A percentile compares a stretch with the other conserved stretches of the same genome.
Evolutionary conservation across 2,888 invertebrate species (phyloP).

Genomic region (Epinotia demarniana): DNA sequence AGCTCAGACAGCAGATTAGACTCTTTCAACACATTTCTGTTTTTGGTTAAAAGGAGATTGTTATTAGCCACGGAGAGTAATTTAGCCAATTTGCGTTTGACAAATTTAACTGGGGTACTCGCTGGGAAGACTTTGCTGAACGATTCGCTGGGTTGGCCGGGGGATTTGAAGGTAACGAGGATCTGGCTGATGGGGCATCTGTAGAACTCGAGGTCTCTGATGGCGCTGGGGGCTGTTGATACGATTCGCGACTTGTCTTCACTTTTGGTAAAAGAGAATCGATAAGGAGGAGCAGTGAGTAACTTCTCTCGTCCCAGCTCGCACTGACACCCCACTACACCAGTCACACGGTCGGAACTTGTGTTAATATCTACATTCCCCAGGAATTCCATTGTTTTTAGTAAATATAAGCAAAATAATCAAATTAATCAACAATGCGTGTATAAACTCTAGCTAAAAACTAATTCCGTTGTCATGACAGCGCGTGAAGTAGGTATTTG

Average conservation of each 20-base stretch:
- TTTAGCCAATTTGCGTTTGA: conserved; percentile 77
- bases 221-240: conserved; percentile 69
- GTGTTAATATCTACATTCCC: conserved; percentile 64
- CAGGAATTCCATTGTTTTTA: conserved; percentile 54
- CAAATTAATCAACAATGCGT: conserved; percentile 34
- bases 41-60: conserved; percentile 74
- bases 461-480: conserved; percentile 35
- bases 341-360: conserved; percentile 60
- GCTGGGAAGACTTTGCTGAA: conserved; percentile 79
- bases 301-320: conserved; percentile 78
- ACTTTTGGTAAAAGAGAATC: conserved; percentile 49
- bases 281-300: conserved; percentile 74
- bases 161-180: conserved; percentile 73
- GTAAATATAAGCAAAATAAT: conserved; percentile 45
- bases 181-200: conserved; percentile 77
- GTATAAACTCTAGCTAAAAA: conserved; percentile 32
- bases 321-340: conserved; percentile 71
- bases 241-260: conserved; percentile 63
- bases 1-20: conserved; percentile 68
- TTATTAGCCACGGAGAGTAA: conserved; percentile 70
- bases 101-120: conserved; percentile 72
- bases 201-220: conserved; percentile 66
- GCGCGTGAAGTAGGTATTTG: conserved; percentile 14
- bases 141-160: conserved; percentile 69
- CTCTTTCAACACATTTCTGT: conserved; percentile 76